Base-by-base conservation (phyloP, 2,888 invertebrate species). In the Mythimna pallens region DNA sequence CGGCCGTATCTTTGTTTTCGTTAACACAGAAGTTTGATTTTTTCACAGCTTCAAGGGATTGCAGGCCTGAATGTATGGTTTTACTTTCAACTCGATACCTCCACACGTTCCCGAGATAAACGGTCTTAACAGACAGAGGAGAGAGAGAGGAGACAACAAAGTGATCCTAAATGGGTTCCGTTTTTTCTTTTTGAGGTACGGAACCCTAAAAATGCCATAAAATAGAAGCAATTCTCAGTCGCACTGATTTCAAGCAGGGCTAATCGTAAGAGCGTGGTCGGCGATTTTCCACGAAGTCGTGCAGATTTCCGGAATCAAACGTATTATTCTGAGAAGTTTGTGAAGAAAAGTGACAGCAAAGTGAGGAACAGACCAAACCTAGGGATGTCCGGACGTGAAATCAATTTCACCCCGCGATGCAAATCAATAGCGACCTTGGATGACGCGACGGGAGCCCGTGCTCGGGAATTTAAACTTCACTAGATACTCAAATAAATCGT, bases 391-490 rank as follows among this genome's bases (percentile, higher is more conserved):
- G 57, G 65, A 57, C 12, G n/a, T 22, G 12, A 25, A 62, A 65
- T 68, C 62, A 58, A 68, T 68, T 47, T 54, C 10, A 47, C 3
- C 40, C 64, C 25, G 50, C 36, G 30, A 62, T 65, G 52, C 40
- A 67, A 65, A 62, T 76, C 52, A 58, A 76, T 74, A 68, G 55
- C 64, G 36, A 40, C 69, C 62, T 75, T 75, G 69, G 54, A 22
- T 9, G 47, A 54, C 10, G 52, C 34, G 65, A 10, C 57, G n/a
- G 22, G 55, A 43, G 20, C 66, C 47, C 50, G 40, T 12, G 47
- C 14, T 50, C 22, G 20, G 62, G 22, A 47, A 22, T 66, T 64
- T 54, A 9, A 71, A 43, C 58, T 50, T 14, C 30, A 58, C 6
- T 43, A 17, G 20, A 20, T 43, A 66, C 52, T 63, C 54, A 71